Percentiles rank a stretch among this genome's conserved stretches.
Conservation (phyloP, 2,888 invertebrate genomes). For the Epistrophe grossulariae region DNA sequence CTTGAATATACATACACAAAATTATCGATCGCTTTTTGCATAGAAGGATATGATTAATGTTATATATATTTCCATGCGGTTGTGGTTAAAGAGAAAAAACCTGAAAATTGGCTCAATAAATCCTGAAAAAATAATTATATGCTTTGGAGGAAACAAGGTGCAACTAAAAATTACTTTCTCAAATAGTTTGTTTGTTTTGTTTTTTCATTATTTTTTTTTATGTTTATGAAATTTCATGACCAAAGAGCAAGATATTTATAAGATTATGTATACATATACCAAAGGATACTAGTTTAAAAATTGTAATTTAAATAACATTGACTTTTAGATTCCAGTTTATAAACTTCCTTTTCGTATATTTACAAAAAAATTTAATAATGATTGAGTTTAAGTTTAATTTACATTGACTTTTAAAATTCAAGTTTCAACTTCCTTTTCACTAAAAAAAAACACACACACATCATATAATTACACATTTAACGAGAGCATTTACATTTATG, state of each 20-base stretch:
- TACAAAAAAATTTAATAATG: neutral
- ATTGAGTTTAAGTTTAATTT: neutral
- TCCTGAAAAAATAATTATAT: conserved; percentile 9
- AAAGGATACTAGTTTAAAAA: neutral
- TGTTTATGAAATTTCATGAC: neutral
- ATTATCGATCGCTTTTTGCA: conserved; percentile 5
- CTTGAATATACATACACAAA: neutral
- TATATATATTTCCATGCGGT: neutral
- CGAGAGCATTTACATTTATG: neutral
- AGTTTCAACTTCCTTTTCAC: conserved; percentile 10
- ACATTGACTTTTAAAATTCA: neutral
- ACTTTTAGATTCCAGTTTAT: conserved; percentile 18
- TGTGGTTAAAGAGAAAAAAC: neutral
- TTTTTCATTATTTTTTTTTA: neutral
- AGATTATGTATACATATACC: no score
- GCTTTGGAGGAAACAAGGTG: neutral
- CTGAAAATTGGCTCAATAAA: conserved; percentile 17
- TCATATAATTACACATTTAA: neutral
- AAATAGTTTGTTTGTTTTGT: neutral
- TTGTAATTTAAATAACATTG: conserved; percentile 10
- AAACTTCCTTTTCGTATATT: conserved; percentile 14
- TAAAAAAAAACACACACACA: neutral
- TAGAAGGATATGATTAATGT: conserved; percentile 1
- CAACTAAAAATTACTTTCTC: conserved; percentile 4
- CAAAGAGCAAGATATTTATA: neutral